Conservation (phyloP, 23 tunicate species). For the Phallusia fumigata region DNA sequence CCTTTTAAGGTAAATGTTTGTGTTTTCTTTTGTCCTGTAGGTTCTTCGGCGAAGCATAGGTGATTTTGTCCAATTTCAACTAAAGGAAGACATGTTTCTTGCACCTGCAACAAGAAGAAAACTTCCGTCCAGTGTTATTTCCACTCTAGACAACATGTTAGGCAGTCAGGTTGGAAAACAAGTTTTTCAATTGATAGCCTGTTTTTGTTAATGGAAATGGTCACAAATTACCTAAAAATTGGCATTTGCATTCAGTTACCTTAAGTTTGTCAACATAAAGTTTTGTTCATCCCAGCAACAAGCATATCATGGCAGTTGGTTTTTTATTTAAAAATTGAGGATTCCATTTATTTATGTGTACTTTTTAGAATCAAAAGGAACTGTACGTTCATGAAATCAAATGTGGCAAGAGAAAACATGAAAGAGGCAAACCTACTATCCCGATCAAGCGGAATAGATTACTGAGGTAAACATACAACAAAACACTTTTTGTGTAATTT, state of each 20-base stretch:
- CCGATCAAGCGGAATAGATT: background rate
- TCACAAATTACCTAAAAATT: no score
- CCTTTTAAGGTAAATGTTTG: background rate
- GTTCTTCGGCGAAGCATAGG: slow-evolving; percentile 32
- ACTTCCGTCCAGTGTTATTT: background rate
- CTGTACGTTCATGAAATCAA: slow-evolving; percentile 1
- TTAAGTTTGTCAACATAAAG: no score
- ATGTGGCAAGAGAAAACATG: background rate
- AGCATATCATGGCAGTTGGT: no score
- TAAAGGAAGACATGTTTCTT: slow-evolving; percentile 59
- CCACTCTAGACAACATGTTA: background rate
- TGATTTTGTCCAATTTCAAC: slow-evolving; percentile 66
- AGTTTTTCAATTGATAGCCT: no score
- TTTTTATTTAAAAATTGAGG: no score
- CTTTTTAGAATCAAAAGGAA: background rate
- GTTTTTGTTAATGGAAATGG: no score
- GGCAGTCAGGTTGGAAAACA: background rate
- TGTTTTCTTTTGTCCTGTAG: background rate
- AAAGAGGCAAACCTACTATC: background rate
- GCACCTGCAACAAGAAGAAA: slow-evolving; percentile 47
- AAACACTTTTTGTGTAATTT: background rate
- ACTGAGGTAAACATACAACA: background rate
- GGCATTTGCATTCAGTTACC: no score
- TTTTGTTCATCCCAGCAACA: no score
- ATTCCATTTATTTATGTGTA: background rate